phyloP scores from a whole-genome alignment of 2,113 vertebrate species.

The Leucopternis melanops region DNA sequence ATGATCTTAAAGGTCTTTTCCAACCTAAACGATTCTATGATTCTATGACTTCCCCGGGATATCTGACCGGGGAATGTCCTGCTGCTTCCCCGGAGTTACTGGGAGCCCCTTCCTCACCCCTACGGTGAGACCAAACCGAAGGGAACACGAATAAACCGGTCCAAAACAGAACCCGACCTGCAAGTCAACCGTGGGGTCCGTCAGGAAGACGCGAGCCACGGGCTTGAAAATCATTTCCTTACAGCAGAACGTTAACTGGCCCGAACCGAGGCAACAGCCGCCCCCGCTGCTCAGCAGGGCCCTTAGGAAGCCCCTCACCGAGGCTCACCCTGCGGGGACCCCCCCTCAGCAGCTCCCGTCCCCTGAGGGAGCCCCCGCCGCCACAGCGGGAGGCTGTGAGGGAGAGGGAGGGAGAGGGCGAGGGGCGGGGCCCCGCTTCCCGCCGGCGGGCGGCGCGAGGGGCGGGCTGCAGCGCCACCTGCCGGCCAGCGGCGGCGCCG shows the following conservation, averaged over 20 bases:
- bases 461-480: conserved; percentile 21
- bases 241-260: background rate
- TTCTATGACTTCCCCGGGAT: background rate
- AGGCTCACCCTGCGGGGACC: too few relatives aligned
- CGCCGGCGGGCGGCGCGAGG: background rate
- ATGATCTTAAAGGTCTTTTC: too few relatives aligned
- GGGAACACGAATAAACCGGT: background rate
- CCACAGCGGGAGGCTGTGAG: background rate
- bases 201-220: background rate
- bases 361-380: background rate
- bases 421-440: too few relatives aligned
- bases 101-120: background rate
- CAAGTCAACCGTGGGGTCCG: background rate
- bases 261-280: background rate
- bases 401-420: too few relatives aligned
- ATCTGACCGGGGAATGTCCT: too few relatives aligned
- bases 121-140: background rate
- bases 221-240: background rate
- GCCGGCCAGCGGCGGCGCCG: background rate
- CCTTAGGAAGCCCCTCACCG: too few relatives aligned
- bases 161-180: background rate
- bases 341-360: too few relatives aligned
- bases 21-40: too few relatives aligned
- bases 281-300: background rate
- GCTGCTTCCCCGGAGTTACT: background rate